Evolutionary conservation across 2,888 invertebrate species (phyloP), one percentile per base, ranked within the genome.

Genomic region (Sphaeridia pumilis): DNA sequence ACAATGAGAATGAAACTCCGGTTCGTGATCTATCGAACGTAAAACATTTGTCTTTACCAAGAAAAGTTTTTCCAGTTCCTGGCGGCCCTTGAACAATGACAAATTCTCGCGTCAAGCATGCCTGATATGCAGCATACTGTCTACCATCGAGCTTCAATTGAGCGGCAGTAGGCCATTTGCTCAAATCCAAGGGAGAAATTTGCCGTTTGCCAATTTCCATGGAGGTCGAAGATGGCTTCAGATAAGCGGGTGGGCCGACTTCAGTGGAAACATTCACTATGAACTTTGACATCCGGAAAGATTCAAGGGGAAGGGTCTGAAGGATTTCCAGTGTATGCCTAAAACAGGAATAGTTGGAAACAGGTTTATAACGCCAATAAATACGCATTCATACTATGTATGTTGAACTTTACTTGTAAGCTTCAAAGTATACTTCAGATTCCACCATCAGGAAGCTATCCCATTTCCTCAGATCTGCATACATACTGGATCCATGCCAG

Each of bases 361-460:
- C n/a, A n/a, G n/a, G n/a, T n/a, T n/a, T n/a, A n/a, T n/a, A n/a
- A n/a, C n/a, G n/a, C n/a, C n/a, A 26, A 17, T 4, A 14, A 28
- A 51, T 21, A n/a, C 17, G 24, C 22, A 25, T 4, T 22, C n/a
- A n/a, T n/a, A 86, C 71, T 0, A 86, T 83, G n/a, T n/a, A n/a
- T n/a, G n/a, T n/a, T n/a, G n/a, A n/a, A n/a, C n/a, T n/a, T 66
- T 82, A 80, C 58, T 80, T 76, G 67, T 87, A 88, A 0, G 87
- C 84, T 66, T 87, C 87, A 67, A 87, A 87, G 69, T 82, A 89
- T 0, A 83, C 80, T 47, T 79, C 80, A 48, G 84, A 81, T 68
- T 87, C 86, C 2, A 84, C 76, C 83, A 87, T 83, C 0, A 78
- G 65, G 56, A 76, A 78, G 0, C 72, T 68, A 1, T 70, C 67